Evolutionary conservation across 2,113 vertebrate species (phyloP).

Genomic region (Sceloporus tristichus): DNA sequence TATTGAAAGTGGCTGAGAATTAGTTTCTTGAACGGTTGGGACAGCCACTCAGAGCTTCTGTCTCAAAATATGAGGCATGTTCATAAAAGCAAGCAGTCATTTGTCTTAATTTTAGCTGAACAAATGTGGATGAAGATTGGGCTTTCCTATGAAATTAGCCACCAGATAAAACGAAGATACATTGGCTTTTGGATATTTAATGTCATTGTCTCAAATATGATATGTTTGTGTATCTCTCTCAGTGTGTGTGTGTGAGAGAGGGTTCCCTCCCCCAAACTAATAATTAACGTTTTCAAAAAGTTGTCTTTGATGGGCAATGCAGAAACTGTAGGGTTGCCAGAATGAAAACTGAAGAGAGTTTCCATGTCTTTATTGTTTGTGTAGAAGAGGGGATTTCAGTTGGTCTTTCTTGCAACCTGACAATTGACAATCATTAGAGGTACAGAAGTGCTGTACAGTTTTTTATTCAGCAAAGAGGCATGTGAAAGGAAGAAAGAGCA

Average conservation of each 20-base stretch:
- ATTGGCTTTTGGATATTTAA: constrained; percentile 76
- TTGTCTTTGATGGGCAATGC: no score
- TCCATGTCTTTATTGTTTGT: no score
- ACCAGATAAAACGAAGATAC: constrained; percentile 65
- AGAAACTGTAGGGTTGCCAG: no score
- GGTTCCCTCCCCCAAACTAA: no score
- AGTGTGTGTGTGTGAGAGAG: no score
- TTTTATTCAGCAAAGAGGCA: not conserved
- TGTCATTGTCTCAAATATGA: constrained; percentile 71
- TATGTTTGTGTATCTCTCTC: constrained; percentile 41
- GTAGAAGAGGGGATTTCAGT: no score
- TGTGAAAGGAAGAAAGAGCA: not conserved
- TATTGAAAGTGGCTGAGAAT: constrained; percentile 89
- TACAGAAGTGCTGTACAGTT: no score
- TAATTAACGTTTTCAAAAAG: no score
- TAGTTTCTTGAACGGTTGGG: constrained; percentile 81
- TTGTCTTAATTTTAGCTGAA: constrained; percentile 49
- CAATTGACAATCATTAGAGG: no score
- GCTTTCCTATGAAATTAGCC: constrained; percentile 53
- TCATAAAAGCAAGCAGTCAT: constrained; percentile 72
- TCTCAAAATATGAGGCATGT: constrained; percentile 72
- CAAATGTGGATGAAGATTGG: constrained; percentile 50
- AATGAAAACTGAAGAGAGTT: no score
- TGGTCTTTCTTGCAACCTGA: no score
- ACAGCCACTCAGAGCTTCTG: constrained; percentile 57